Percentiles rank a stretch among this genome's conserved stretches.
phyloP scores from a whole-genome alignment of 2,113 vertebrate species.

The Ailurus styani region DNA sequence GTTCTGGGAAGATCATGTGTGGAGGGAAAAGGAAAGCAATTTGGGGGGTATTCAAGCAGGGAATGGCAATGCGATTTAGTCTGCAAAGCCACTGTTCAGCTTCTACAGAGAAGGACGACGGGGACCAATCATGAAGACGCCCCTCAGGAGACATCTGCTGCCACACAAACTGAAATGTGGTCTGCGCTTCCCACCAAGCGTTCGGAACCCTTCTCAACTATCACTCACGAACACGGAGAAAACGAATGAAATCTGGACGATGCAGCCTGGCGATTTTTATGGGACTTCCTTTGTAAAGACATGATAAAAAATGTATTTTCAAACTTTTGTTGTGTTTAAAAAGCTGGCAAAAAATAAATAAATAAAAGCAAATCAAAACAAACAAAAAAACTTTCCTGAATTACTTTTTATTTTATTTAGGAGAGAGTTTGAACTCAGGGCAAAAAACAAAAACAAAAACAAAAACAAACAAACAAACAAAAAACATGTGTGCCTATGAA shows the following conservation, averaged over 20 bases:
- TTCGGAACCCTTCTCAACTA: fast-evolving
- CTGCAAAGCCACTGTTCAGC: background rate
- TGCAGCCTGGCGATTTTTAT: fast-evolving
- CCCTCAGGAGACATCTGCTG: fast-evolving
- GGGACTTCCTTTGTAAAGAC: background rate
- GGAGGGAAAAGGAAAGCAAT: background rate
- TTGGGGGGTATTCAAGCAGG: too few species aligned
- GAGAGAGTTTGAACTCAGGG: background rate
- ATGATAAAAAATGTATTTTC: background rate
- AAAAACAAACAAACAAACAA: background rate
- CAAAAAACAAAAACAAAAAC: background rate
- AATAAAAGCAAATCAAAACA: background rate
- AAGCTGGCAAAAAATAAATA: background rate
- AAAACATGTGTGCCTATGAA: background rate
- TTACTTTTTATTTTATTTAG: background rate
- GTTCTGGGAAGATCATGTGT: fast-evolving
- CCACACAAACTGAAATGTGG: fast-evolving
- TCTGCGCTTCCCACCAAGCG: background rate
- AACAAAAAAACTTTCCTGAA: background rate
- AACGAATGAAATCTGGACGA: background rate
- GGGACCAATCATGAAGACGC: background rate
- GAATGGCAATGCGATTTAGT: fast-evolving
- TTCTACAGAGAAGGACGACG: background rate
- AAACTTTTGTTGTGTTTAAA: background rate
- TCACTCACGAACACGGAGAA: background rate